These are phyloP conservation scores for Pseudococcus longispinus DNA, from an alignment of 2,888 invertebrate genomes.

Conservation along the genomic window DNA sequence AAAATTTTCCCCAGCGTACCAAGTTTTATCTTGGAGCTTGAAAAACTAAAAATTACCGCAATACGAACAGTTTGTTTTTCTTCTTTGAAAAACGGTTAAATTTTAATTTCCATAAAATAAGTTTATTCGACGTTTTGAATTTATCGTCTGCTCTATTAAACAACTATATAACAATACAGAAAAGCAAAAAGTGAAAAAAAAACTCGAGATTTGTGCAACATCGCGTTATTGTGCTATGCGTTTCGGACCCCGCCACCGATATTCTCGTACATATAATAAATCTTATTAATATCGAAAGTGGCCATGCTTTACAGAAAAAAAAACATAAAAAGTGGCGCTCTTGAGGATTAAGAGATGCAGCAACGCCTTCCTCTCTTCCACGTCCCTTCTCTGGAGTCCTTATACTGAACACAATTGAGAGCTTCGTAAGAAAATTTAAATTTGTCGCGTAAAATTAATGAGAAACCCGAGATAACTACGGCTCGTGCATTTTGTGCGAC, in stretches of 20 bases:
- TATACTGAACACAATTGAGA: background rate
- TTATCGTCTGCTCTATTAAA: slow-evolving; percentile 24
- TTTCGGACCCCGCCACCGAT: background rate
- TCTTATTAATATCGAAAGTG: slow-evolving; percentile 42
- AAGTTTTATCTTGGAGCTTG: background rate
- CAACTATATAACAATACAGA: background rate
- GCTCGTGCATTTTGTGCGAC: slow-evolving; percentile 14
- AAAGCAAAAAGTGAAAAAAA: background rate
- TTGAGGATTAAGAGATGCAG: slow-evolving; percentile 19
- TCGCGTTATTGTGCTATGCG: background rate
- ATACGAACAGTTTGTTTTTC: background rate
- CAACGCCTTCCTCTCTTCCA: background rate
- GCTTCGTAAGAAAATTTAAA: slow-evolving; percentile 23
- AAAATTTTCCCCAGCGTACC: background rate
- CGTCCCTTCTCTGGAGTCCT: background rate
- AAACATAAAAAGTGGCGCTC: slow-evolving; percentile 10
- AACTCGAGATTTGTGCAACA: background rate
- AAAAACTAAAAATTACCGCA: slow-evolving; percentile 45
- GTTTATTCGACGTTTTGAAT: slow-evolving; percentile 23
- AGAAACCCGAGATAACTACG: slow-evolving; percentile 29
- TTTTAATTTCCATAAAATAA: slow-evolving; percentile 42
- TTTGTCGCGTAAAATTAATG: slow-evolving; percentile 35
- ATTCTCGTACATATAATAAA: slow-evolving; percentile 12
- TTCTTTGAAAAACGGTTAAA: slow-evolving; percentile 3
- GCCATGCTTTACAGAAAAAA: slow-evolving; percentile 1